Conservation (phyloP, 2,113 vertebrate species). For the Stomatorhinus ivindoensis region DNA sequence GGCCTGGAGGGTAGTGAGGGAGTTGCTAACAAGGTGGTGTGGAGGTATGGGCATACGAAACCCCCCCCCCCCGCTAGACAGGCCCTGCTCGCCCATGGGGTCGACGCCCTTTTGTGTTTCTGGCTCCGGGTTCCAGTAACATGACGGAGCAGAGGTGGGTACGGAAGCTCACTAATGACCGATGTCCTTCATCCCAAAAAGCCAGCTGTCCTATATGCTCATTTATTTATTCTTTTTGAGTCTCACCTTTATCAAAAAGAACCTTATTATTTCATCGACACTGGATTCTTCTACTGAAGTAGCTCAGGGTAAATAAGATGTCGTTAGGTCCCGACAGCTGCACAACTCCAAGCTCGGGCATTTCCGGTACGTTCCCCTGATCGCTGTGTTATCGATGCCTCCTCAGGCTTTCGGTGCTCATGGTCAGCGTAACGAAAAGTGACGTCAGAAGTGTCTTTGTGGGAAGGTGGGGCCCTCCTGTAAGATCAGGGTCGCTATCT, state of each 20-base stretch:
- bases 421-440: neutral
- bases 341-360: neutral
- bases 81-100: constrained; percentile 73
- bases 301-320: neutral
- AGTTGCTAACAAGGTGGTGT: constrained; percentile 79
- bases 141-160: neutral
- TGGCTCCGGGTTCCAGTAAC: neutral
- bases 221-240: neutral
- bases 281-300: neutral
- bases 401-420: neutral
- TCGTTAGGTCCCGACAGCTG: neutral
- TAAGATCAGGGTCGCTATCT: neutral
- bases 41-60: constrained; percentile 62
- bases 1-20: constrained; percentile 67
- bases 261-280: neutral
- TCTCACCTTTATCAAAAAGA: neutral
- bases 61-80: constrained; percentile 48
- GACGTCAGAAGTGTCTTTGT: neutral
- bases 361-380: neutral
- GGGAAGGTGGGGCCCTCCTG: neutral
- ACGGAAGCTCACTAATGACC: neutral
- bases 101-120: constrained; percentile 49
- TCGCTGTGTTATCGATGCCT: neutral
- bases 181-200: neutral
- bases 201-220: neutral